These are phyloP conservation scores for Diplolepis rosae DNA, from an alignment of 2,888 invertebrate genomes.

Conservation along the genomic window DNA sequence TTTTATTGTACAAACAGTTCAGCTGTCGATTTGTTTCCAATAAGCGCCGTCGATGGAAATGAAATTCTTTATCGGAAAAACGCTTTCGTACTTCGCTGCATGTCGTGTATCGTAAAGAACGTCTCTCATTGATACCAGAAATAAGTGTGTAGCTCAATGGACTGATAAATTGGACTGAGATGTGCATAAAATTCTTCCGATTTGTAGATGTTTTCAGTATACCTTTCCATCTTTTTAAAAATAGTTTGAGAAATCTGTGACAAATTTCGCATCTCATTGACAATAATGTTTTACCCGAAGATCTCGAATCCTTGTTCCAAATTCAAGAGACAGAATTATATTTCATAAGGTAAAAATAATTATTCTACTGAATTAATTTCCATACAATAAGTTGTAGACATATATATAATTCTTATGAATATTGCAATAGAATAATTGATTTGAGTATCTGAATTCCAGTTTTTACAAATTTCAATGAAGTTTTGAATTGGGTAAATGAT, in stretches of 20 bases:
- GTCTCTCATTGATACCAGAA: constrained; percentile 18
- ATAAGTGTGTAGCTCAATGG: constrained; percentile 21
- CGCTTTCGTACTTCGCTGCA: constrained; percentile 14
- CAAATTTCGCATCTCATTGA: neutral
- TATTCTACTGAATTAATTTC: neutral
- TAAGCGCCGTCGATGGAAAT: constrained; percentile 7
- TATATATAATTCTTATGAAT: neutral
- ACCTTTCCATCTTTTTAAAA: neutral
- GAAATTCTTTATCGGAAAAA: constrained; percentile 27
- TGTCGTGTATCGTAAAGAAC: constrained; percentile 20
- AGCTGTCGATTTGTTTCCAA: constrained; percentile 12
- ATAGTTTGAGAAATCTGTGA: neutral
- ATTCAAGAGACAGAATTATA: neutral
- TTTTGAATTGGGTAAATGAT: neutral
- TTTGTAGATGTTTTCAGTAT: neutral
- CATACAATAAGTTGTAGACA: neutral
- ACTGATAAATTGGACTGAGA: constrained; percentile 18
- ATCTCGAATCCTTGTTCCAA: neutral
- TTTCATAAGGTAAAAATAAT: neutral
- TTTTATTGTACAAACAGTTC: constrained; percentile 19
- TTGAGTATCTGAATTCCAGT: neutral
- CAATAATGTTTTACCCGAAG: neutral
- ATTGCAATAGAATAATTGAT: neutral
- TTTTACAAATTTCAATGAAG: neutral
- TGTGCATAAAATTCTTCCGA: constrained; percentile 7